phyloP scores from a whole-genome alignment of 2,888 invertebrate genomes.

The Acanthosepion pharaonis region DNA sequence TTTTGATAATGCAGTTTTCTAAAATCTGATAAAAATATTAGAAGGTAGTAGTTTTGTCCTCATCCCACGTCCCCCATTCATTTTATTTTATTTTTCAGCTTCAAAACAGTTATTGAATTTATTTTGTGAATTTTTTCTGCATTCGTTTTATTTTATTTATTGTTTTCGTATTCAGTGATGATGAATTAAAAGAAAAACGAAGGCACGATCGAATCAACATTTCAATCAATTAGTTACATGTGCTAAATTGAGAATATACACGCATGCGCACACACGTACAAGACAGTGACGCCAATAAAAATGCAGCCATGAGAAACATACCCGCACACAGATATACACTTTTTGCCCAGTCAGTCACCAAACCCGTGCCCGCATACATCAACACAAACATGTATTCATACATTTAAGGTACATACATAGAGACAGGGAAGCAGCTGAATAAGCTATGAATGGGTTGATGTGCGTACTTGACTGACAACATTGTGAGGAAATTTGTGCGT shows the following conservation, averaged over 20 bases:
- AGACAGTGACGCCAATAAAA: no score
- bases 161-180: background rate
- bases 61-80: rapidly evolving
- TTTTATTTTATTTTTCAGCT: background rate
- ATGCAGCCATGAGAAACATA: no score
- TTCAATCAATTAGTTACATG: conserved; percentile 9
- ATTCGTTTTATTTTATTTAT: background rate
- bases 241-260: background rate
- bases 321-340: background rate
- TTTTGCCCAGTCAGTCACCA: background rate
- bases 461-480: background rate
- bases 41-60: background rate
- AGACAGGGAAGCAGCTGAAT: background rate
- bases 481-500: background rate
- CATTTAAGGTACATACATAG: background rate
- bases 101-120: background rate
- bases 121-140: background rate
- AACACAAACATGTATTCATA: background rate
- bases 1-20: background rate
- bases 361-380: background rate
- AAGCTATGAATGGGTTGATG: background rate
- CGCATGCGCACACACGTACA: background rate
- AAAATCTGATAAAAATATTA: conserved; percentile 8
- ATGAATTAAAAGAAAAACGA: conserved; percentile 13
- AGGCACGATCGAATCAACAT: background rate